phyloP scores from a whole-genome alignment of 2,888 invertebrate genomes.

The Andrena chrysosceles region DNA sequence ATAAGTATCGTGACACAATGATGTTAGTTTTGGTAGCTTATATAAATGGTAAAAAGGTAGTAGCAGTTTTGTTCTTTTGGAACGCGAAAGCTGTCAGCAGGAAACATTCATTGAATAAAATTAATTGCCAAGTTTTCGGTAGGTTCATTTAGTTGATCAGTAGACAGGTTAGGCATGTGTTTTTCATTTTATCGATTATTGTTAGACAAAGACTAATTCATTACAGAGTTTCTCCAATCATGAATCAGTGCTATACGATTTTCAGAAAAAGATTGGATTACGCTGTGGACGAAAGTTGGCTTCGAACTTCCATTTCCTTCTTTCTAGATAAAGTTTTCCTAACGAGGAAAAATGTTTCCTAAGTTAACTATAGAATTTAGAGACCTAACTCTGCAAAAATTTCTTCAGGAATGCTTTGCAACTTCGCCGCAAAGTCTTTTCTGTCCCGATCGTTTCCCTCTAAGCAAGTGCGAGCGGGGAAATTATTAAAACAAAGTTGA shows the following conservation, averaged over 20 bases:
- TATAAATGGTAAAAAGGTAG: no score
- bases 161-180: no score
- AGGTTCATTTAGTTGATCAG: no score
- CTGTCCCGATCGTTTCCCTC: neutral
- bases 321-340: slow-evolving; percentile 2
- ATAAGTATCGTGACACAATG: no score
- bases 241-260: neutral
- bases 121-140: no score
- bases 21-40: no score
- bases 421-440: slow-evolving; percentile 4
- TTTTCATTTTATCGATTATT: neutral
- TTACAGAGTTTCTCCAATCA: neutral
- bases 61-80: no score
- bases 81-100: no score
- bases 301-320: neutral
- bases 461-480: neutral
- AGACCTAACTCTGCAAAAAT: neutral
- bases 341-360: slow-evolving; percentile 1
- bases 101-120: no score
- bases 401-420: slow-evolving; percentile 13
- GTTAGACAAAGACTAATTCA: neutral
- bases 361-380: neutral
- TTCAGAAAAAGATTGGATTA: neutral
- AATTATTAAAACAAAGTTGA: slow-evolving; percentile 13
- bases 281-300: neutral